These are phyloP conservation scores for Macroramphosus scolopax DNA, from an alignment of 2,797 vertebrate species.

Conservation along the genomic window DNA sequence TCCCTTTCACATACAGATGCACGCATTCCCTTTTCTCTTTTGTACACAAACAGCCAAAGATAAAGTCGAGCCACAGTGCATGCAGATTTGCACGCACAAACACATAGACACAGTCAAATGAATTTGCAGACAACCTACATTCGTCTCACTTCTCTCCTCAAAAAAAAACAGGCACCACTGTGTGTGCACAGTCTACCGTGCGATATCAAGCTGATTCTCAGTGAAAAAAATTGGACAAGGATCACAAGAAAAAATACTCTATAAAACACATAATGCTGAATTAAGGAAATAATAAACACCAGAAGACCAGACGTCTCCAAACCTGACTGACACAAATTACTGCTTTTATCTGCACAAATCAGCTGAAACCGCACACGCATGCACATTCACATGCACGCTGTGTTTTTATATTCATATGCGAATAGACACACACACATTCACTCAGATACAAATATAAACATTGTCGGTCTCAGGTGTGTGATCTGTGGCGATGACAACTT, in stretches of 20 bases:
- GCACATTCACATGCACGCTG: conserved; percentile 14
- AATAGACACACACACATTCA: conserved; percentile 5
- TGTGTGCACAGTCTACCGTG: conserved; percentile 38
- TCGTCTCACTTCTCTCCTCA: conserved; percentile 43
- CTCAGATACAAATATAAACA: conserved; percentile 27
- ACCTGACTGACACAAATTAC: conserved; percentile 33
- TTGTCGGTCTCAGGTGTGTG: conserved; percentile 72
- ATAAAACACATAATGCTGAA: conserved; percentile 46
- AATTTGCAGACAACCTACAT: conserved; percentile 34
- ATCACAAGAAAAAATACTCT: conserved; percentile 36
- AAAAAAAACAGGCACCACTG: conserved; percentile 39
- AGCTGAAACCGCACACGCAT: conserved; percentile 23
- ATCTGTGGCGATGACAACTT: conserved; percentile 64
- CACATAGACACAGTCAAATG: conserved; percentile 36
- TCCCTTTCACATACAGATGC: conserved; percentile 39
- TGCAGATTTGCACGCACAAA: conserved; percentile 41
- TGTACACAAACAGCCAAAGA: conserved; percentile 47
- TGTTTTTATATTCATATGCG: conserved; percentile 14
- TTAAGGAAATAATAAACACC: conserved; percentile 43
- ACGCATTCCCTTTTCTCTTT: conserved; percentile 19
- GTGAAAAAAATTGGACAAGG: conserved; percentile 32
- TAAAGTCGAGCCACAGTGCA: conserved; percentile 42
- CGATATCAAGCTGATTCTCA: conserved; percentile 43
- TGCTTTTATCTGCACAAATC: conserved; percentile 25
- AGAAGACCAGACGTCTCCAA: conserved; percentile 38